phyloP scores from a whole-genome alignment of 2,888 invertebrate genomes.

The Drosophila ochracea region DNA sequence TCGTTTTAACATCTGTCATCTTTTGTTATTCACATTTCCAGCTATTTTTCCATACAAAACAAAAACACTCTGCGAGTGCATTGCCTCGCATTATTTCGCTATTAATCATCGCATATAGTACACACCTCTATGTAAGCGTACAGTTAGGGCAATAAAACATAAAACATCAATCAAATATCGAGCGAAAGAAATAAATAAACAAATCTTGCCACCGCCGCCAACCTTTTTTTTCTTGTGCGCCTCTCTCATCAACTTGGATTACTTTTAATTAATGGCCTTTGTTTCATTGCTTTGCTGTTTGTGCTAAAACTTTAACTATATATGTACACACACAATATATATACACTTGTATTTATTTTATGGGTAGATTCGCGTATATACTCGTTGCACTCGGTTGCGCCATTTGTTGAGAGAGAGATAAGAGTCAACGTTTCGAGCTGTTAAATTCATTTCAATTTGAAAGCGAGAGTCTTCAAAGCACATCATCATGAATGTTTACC shows the following conservation, averaged over 20 bases:
- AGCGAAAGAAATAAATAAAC: constrained; percentile 32
- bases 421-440: constrained; percentile 37
- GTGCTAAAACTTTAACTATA: constrained; percentile 52
- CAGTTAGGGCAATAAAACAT: constrained; percentile 32
- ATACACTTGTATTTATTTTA: constrained; percentile 3
- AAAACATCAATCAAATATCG: constrained; percentile 60
- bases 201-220: background rate
- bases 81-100: constrained; percentile 51
- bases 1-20: constrained; percentile 3
- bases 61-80: constrained; percentile 37
- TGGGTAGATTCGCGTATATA: constrained; percentile 41
- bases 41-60: background rate
- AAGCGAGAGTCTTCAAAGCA: constrained; percentile 48
- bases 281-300: constrained; percentile 35
- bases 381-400: constrained; percentile 58
- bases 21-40: constrained; percentile 3
- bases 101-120: constrained; percentile 42
- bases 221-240: background rate
- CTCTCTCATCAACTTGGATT: constrained; percentile 14
- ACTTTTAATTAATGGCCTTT: constrained; percentile 54
- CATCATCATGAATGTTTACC: constrained; percentile 26
- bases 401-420: constrained; percentile 51
- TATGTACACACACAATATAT: background rate
- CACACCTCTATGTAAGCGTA: constrained; percentile 11
- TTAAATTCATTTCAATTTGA: constrained; percentile 51